phyloP scores from a whole-genome alignment of 1,140 invertebrate species.

The Habropoda laboriosa region DNA sequence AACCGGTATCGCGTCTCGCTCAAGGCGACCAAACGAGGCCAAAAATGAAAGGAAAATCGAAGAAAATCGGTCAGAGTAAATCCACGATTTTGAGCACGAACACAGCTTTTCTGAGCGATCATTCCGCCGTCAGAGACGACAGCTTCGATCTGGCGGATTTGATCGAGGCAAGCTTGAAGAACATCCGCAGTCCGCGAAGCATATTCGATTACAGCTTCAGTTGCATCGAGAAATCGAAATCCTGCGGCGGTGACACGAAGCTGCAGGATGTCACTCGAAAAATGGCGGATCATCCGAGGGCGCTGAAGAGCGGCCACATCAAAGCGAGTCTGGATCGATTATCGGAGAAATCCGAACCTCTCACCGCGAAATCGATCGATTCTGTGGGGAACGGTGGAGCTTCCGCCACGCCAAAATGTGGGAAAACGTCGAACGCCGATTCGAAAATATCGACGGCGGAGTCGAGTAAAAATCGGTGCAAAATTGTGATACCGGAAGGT shows the following conservation, averaged over 20 bases:
- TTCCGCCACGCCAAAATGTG: not conserved
- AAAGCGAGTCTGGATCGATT: slow-evolving; percentile 35
- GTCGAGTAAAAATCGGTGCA: not conserved
- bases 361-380: slow-evolving; percentile 33
- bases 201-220: slow-evolving; percentile 57
- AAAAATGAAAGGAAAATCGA: not conserved
- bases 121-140: slow-evolving; percentile 1
- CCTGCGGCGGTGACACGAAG: slow-evolving; percentile 3
- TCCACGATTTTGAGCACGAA: slow-evolving; percentile 49
- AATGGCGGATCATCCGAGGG: not conserved
- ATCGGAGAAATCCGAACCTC: slow-evolving; percentile 47
- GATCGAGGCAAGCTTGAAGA: slow-evolving; percentile 59
- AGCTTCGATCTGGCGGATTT: slow-evolving; percentile 50
- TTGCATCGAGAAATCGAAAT: slow-evolving; percentile 27
- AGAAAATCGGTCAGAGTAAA: slow-evolving; percentile 29
- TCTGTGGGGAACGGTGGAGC: too few relatives aligned
- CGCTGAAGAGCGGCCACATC: not conserved
- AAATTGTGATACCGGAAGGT: not conserved
- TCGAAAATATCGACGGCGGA: not conserved
- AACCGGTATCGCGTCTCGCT: not conserved
- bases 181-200: slow-evolving; percentile 42
- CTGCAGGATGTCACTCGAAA: not conserved
- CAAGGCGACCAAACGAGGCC: not conserved
- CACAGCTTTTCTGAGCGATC: not conserved
- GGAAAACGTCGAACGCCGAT: not conserved